Conservation (phyloP, 1,140 invertebrate species). For the Drosophila ananassae region DNA sequence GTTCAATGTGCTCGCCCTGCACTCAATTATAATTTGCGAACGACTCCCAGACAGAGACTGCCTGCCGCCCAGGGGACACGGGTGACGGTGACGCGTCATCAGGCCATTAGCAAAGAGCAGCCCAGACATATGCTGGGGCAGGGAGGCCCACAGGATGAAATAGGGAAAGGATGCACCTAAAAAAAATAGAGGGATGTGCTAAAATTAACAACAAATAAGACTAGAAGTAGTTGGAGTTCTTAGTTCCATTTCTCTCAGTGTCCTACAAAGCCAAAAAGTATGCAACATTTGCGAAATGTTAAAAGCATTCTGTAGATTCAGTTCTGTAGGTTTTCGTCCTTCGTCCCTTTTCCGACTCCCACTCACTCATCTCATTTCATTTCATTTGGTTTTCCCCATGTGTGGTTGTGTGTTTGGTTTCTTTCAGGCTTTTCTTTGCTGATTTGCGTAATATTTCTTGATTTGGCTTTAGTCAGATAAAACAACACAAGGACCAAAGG, state of each 20-base stretch:
- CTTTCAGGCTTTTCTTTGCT: conserved; percentile 31
- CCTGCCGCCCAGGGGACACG: conserved; percentile 34
- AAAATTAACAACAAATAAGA: not conserved
- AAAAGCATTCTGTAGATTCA: conserved; percentile 67
- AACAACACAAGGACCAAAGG: not conserved
- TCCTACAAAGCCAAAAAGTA: conserved; percentile 50
- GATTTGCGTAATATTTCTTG: conserved; percentile 58
- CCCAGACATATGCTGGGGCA: conserved; percentile 9
- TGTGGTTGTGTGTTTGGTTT: conserved; percentile 22
- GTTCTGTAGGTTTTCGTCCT: conserved; percentile 14
- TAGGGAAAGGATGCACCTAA: not conserved
- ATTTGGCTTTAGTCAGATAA: conserved; percentile 30
- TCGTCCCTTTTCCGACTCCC: conserved; percentile 3
- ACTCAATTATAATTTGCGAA: conserved; percentile 77
- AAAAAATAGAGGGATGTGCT: not conserved
- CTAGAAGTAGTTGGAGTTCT: not conserved
- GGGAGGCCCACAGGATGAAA: conserved; percentile 1
- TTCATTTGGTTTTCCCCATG: conserved; percentile 40
- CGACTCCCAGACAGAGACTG: conserved; percentile 51
- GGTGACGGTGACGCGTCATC: conserved; percentile 36
- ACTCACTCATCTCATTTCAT: conserved; percentile 32
- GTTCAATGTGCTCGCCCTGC: conserved; percentile 74
- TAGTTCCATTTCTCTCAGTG: not conserved
- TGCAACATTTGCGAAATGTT: conserved; percentile 66
- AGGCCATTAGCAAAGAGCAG: conserved; percentile 67